phyloP scores from a whole-genome alignment of 2,797 vertebrate species.

The Gymnopithys bicolor region DNA sequence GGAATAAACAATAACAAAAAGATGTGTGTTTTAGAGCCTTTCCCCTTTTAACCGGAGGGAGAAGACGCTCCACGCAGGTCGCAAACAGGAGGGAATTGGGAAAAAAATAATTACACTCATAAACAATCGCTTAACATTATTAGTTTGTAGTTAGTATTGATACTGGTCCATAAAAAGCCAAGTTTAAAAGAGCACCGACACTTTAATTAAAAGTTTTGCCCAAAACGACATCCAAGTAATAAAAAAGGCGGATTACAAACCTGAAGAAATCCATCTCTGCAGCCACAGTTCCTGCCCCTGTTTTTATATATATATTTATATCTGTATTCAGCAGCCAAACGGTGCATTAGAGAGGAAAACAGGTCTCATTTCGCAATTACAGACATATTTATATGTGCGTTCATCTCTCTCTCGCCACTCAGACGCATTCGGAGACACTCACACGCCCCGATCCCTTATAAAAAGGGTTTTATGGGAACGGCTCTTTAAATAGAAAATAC shows the following conservation, averaged over 20 bases:
- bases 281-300: background rate
- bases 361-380: background rate
- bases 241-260: constrained; percentile 29
- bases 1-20: background rate
- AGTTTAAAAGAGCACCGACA: constrained; percentile 71
- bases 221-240: constrained; percentile 58
- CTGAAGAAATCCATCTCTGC: background rate
- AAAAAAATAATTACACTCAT: constrained; percentile 42
- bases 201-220: constrained; percentile 80
- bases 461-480: constrained; percentile 10
- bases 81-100: background rate
- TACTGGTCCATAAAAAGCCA: constrained; percentile 74
- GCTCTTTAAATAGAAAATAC: background rate
- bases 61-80: background rate
- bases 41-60: background rate
- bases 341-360: background rate
- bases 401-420: background rate
- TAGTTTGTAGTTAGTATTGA: constrained; percentile 69
- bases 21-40: background rate
- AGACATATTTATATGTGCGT: background rate
- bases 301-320: background rate
- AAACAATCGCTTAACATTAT: constrained; percentile 70
- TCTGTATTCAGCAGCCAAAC: background rate
- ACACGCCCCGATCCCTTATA: background rate
- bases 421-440: background rate